Conservation (phyloP, 2,797 vertebrate genomes). For the Gallinago solitaria region DNA sequence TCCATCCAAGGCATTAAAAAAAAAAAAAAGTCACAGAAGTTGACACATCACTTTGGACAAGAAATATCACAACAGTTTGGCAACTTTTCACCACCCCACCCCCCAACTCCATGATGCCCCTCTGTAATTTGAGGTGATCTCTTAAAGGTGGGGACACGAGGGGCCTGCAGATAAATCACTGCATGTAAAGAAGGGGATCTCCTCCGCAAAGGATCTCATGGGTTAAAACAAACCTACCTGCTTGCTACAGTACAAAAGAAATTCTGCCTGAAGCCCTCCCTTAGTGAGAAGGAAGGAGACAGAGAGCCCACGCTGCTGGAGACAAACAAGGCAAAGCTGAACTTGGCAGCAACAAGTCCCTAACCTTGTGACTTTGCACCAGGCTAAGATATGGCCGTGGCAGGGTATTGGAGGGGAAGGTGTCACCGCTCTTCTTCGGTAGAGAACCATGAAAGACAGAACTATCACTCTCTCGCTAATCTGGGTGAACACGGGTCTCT, state of each 20-base stretch:
- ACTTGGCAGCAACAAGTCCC: slow-evolving; percentile 17
- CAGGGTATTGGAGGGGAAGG: neutral
- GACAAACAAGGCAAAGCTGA: slow-evolving; percentile 59
- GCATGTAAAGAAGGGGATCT: neutral
- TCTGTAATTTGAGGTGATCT: slow-evolving; percentile 13
- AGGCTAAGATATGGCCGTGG: neutral
- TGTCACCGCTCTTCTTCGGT: neutral
- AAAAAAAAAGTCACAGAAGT: slow-evolving; percentile 56
- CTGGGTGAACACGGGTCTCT: neutral
- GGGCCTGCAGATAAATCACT: slow-evolving; percentile 8
- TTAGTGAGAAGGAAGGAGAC: neutral
- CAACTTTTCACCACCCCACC: slow-evolving; percentile 51
- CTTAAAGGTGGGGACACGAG: neutral
- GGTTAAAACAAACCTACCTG: slow-evolving; percentile 24
- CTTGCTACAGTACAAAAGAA: slow-evolving; percentile 48
- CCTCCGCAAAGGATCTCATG: neutral
- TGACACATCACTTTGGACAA: slow-evolving; percentile 66
- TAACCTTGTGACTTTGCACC: slow-evolving; percentile 12
- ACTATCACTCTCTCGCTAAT: neutral
- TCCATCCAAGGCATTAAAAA: slow-evolving; percentile 71
- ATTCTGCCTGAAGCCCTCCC: slow-evolving; percentile 4
- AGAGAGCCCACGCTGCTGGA: slow-evolving; percentile 6
- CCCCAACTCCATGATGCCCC: slow-evolving; percentile 16
- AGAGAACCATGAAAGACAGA: neutral
- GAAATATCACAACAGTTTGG: slow-evolving; percentile 70